Conservation (phyloP, 2,888 invertebrate genomes). For the Drosophila histrio region DNA sequence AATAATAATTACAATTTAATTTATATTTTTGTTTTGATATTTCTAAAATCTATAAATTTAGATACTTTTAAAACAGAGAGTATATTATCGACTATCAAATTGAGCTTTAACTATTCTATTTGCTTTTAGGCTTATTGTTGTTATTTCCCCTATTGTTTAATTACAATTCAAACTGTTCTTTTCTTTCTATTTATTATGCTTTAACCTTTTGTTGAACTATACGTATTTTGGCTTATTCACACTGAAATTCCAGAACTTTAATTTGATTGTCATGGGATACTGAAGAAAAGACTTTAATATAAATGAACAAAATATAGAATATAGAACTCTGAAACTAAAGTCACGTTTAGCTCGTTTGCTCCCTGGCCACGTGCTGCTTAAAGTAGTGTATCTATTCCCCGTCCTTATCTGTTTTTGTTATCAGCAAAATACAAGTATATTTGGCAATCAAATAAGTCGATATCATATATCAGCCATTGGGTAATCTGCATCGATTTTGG, state of each 20-base stretch:
- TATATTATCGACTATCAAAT: background rate
- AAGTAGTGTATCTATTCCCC: background rate
- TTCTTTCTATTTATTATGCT: conserved; percentile 8
- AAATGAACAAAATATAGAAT: too few species aligned
- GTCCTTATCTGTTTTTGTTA: conserved; percentile 3
- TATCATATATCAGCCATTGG: conserved; percentile 34
- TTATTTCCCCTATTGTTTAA: conserved; percentile 10
- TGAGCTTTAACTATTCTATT: conserved; percentile 20
- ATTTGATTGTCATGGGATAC: background rate
- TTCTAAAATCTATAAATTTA: too few species aligned
- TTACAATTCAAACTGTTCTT: conserved; percentile 17
- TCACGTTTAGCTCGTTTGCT: conserved; percentile 22
- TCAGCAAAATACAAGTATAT: conserved; percentile 7
- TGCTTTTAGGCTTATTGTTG: conserved; percentile 22
- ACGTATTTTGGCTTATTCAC: background rate
- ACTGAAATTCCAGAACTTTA: background rate
- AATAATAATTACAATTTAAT: too few species aligned
- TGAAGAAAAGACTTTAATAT: background rate
- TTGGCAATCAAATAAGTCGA: conserved; percentile 11
- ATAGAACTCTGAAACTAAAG: background rate
- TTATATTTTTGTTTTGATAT: too few species aligned
- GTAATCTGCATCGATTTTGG: conserved; percentile 42
- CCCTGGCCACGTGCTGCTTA: conserved; percentile 3
- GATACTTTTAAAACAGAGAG: background rate
- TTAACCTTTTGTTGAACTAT: background rate